Evolutionary conservation across 92 coral and sea anemone genomes (phyloP), one percentile per base, ranked within the genome.

Genomic region (Pocillopora meandrina): DNA sequence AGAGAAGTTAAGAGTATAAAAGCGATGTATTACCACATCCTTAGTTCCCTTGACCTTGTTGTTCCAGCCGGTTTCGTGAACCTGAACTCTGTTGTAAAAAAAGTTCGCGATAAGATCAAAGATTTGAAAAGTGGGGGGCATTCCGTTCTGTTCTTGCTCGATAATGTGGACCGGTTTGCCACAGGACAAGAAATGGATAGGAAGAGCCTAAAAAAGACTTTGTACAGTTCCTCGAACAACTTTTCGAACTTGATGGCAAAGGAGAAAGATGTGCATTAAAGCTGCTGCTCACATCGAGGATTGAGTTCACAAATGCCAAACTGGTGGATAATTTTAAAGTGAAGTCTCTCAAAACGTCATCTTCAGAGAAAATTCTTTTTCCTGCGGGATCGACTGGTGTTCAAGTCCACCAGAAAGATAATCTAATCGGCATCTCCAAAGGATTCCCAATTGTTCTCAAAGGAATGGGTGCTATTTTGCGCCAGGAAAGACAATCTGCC

Each of bases 371-470:
- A 12, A 61, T 87, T 16, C 49, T 87, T 13, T 55, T 81, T 55
- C 57, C 79, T 10, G 49, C 23, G 47, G 75, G 59, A 23, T 47
- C 61, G 14, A 56, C 69, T 10, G 14, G 61, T 75, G 56, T 77
- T 31, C 33, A 57, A 10, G 33, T 19, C 17, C 61, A 34, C n/a
- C 55, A 42, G 23, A 76, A 35, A 35, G 20, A 59, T 2, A 10
- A 86, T 23, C 75, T 87, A 6, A 21, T 61, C 4, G 56, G 23
- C 10, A 8, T 86, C 35, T 90, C 89, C 35, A 2, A 56, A 13
- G 86, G 86, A 62, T 83, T 67, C 5, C 93, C 93, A 1, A 65
- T 90, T 4, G 35, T 79, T 20, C 61, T 90, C 65, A 87, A 83
- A 11, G 75, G 84, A 3, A 34, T 83, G 2, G 75, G 64, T 9